These are phyloP conservation scores for Odontomachus brunneus DNA, from an alignment of 1,140 invertebrate genomes.

Conservation along the genomic window DNA sequence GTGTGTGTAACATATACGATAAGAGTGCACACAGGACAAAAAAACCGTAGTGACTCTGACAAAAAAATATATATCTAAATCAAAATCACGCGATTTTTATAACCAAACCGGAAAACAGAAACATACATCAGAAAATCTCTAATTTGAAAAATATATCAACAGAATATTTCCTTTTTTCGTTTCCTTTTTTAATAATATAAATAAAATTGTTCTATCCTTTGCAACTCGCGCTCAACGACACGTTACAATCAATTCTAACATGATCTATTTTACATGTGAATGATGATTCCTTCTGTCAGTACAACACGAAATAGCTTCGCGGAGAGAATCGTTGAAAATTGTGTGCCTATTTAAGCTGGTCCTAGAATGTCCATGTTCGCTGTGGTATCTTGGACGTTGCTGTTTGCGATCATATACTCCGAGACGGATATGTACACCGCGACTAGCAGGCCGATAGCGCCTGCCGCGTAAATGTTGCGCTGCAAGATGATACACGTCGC, in stretches of 20 bases:
- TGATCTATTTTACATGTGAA: constrained; percentile 33
- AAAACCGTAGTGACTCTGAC: neutral
- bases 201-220: neutral
- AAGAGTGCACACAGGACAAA: neutral
- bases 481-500: constrained; percentile 94
- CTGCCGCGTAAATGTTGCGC: constrained; percentile 90
- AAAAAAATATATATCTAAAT: neutral
- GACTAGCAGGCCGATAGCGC: constrained; percentile 90
- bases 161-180: neutral
- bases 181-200: no score
- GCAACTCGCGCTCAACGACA: neutral
- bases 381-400: constrained; percentile 77
- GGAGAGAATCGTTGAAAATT: constrained; percentile 5
- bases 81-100: neutral
- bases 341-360: constrained; percentile 45
- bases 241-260: constrained; percentile 26
- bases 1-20: neutral
- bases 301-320: neutral
- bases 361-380: constrained; percentile 77
- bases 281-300: neutral
- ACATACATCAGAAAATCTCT: neutral
- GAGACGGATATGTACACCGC: constrained; percentile 92
- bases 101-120: neutral
- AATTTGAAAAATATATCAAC: neutral
- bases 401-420: constrained; percentile 88